A percentile compares a stretch with the other conserved stretches of the same genome.
phyloP scores from a whole-genome alignment of 2,113 vertebrate species.

The Phylloscopus whistleri region DNA sequence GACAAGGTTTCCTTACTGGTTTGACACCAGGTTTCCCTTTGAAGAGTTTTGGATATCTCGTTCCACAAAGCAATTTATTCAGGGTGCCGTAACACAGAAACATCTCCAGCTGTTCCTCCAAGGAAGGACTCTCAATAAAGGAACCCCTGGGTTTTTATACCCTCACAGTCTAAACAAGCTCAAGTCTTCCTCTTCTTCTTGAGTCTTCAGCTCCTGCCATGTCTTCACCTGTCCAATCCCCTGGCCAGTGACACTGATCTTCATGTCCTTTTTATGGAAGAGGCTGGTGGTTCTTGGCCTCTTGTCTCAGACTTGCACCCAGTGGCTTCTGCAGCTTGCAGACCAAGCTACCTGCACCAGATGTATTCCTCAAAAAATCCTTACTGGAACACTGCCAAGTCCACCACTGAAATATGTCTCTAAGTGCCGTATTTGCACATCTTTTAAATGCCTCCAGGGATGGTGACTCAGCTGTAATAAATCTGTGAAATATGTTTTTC shows the following conservation, averaged over 20 bases:
- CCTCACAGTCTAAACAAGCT: background rate
- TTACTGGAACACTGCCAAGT: background rate
- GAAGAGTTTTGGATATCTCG: rapidly evolving
- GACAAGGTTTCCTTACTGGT: background rate
- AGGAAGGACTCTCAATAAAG: background rate
- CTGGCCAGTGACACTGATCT: background rate
- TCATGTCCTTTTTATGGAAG: background rate
- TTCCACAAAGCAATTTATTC: background rate
- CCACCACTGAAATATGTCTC: background rate
- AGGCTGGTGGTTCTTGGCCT: background rate
- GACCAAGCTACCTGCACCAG: background rate
- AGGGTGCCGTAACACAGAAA: background rate
- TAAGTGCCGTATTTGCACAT: rapidly evolving
- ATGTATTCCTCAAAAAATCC: background rate
- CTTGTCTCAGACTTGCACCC: background rate
- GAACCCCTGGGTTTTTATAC: background rate
- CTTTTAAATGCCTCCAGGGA: background rate
- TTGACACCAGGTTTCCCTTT: background rate
- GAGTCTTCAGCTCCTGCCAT: background rate
- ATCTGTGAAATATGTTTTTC: background rate
- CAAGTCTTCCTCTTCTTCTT: background rate
- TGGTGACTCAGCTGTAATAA: background rate
- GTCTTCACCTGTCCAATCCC: too few relatives aligned
- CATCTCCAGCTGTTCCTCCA: rapidly evolving
- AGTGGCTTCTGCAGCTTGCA: background rate